A percentile compares a stretch with the other conserved stretches of the same genome.
These are phyloP conservation scores for Mus spicilegus DNA, from an alignment of 2,113 vertebrate species.

Conservation along the genomic window DNA sequence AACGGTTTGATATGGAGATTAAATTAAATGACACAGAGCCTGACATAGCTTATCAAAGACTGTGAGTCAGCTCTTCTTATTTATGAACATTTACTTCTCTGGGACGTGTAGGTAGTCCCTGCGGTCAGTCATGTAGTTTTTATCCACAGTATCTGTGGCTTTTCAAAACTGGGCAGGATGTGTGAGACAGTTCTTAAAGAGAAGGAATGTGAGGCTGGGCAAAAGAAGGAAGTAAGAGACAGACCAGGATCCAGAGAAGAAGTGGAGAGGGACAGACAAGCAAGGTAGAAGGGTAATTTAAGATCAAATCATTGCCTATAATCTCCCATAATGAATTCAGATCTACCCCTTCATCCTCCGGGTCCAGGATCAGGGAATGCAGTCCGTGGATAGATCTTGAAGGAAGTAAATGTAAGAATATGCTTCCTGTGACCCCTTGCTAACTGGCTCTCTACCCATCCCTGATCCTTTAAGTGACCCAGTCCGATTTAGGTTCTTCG, in stretches of 20 bases:
- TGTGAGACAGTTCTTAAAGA: background rate
- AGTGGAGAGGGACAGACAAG: background rate
- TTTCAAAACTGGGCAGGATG: background rate
- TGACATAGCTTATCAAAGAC: background rate
- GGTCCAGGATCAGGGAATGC: background rate
- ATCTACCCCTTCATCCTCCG: background rate
- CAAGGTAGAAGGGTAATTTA: background rate
- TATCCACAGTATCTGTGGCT: background rate
- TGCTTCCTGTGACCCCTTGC: background rate
- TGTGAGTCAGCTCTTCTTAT: background rate
- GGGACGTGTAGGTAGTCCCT: background rate
- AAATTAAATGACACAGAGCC: background rate
- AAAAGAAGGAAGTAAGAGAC: background rate
- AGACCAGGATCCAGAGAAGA: background rate
- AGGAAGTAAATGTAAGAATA: background rate
- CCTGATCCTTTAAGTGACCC: slow-evolving; percentile 15
- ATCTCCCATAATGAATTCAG: background rate
- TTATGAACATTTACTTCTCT: background rate
- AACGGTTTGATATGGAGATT: background rate
- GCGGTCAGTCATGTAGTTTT: background rate
- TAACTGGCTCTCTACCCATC: background rate
- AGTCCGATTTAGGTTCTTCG: slow-evolving; percentile 57
- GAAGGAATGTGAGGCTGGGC: background rate
- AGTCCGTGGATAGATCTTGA: background rate
- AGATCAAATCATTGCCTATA: background rate